Evolutionary conservation across 1,140 invertebrate species (phyloP).

Genomic region (Oryctes rhinoceros): DNA sequence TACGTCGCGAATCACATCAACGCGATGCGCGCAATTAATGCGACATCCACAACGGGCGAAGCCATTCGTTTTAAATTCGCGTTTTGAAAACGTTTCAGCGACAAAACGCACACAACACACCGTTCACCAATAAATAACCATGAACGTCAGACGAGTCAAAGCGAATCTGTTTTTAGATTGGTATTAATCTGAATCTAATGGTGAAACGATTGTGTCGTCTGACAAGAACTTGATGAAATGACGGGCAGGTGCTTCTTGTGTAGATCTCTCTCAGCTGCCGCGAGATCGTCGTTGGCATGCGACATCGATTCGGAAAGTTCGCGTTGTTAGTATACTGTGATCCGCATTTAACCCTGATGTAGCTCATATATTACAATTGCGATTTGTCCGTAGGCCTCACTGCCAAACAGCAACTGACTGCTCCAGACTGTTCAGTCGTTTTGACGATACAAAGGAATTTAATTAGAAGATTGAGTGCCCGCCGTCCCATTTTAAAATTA

Average conservation of each 20-base stretch:
- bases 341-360: slow-evolving; percentile 24
- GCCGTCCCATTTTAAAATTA: neutral
- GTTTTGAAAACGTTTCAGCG: slow-evolving; percentile 7
- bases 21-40: neutral
- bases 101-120: neutral
- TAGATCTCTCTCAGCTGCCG: neutral
- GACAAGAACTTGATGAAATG: slow-evolving; percentile 37
- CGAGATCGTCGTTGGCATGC: neutral
- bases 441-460: slow-evolving; percentile 6
- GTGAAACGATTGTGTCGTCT: slow-evolving; percentile 27
- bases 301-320: slow-evolving; percentile 14
- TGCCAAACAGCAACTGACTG: slow-evolving; percentile 3
- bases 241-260: slow-evolving; percentile 34
- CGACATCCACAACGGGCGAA: neutral
- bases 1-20: neutral
- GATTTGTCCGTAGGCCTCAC: slow-evolving; percentile 15
- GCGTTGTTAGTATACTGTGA: neutral
- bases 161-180: slow-evolving; percentile 26
- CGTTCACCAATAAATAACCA: slow-evolving; percentile 30
- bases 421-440: neutral
- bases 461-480: slow-evolving; percentile 15
- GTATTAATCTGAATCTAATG: slow-evolving; percentile 34
- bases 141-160: slow-evolving; percentile 29
- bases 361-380: neutral
- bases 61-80: slow-evolving; percentile 4